Base-by-base conservation (phyloP, 2,113 vertebrate genomes). In the Damaliscus lunatus region DNA sequence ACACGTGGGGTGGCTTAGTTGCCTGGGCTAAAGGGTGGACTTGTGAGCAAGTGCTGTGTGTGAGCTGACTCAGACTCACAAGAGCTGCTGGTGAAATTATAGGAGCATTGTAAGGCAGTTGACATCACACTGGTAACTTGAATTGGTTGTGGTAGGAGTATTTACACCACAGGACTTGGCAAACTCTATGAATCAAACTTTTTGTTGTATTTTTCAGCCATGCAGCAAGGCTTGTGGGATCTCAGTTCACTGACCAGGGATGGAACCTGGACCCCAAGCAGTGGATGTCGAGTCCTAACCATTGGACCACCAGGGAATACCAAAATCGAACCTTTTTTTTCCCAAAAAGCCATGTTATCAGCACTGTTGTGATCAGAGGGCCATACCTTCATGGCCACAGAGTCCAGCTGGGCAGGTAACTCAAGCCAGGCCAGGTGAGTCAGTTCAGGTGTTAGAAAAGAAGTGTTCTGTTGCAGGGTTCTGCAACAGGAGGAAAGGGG, bases 31-130 rank as follows among this genome's bases (percentile, higher is more conserved):
- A n/a, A 48, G n/a, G 29, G 59, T 14, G 64, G 59, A 43, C 57
- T 0, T 23, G 64, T 14, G 55, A 85, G 48, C 40, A 25, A n/a
- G 55, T 0, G 0, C 50, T 25, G 4, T 36, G 67, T 1, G 7
- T 29, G 21, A 40, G 46, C 84, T 77, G 40, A 9, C 59, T 43
- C 40, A 59, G 21, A 29, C n/a, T 83, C n/a, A 3, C 48, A 8
- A 64, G 53, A 85, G 40, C 81, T 33, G 50, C 36, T 74, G 74
- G 60, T 36, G 59, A 89, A 40, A 29, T 50, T 3, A 78, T 1
- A 23, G 31, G 46, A 25, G 15, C 55, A 21, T 11, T 77, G 19
- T 36, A 62, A 71, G 53, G 16, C 23, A 53, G 59, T 4, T n/a
- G 82, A n/a, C 10, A 14, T 33, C 53, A 43, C 9, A 0, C 3